A percentile compares a stretch with the other conserved stretches of the same genome.
Evolutionary conservation across 2,113 vertebrate species (phyloP).

Genomic region (Laticauda laticaudata): DNA sequence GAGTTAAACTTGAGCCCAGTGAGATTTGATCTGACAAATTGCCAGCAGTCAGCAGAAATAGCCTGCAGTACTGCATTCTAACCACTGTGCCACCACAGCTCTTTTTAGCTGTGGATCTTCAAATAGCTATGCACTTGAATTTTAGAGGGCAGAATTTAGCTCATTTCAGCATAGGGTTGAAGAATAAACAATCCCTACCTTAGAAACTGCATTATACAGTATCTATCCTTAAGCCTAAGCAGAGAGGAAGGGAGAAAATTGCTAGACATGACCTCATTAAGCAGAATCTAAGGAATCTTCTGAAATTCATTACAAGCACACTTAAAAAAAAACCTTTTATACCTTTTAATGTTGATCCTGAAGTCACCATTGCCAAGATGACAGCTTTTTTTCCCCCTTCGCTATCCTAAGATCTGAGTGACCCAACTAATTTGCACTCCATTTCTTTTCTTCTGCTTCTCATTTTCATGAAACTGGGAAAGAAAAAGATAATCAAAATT

Average conservation of each 20-base stretch:
- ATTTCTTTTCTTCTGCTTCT: conserved; percentile 28
- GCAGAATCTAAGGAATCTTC: neutral
- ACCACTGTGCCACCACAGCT: no score
- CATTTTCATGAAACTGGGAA: conserved; percentile 49
- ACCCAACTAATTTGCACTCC: conserved; percentile 44
- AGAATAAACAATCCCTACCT: neutral
- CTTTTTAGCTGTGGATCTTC: neutral
- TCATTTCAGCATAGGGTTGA: neutral
- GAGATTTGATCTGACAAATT: no score
- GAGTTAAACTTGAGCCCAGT: no score
- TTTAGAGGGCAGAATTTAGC: neutral
- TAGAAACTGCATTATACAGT: neutral
- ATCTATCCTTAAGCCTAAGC: neutral
- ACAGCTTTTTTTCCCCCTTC: conserved; percentile 23
- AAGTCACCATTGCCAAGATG: conserved; percentile 36
- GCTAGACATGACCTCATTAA: neutral
- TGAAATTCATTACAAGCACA: neutral
- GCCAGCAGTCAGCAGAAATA: no score
- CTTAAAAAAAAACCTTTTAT: conserved; percentile 27
- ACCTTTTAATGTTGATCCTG: conserved; percentile 50
- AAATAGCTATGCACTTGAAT: neutral
- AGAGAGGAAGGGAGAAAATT: neutral
- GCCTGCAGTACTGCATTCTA: no score
- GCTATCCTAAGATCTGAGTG: conserved; percentile 33
- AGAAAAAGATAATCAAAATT: conserved; percentile 44